Evolutionary conservation across 53 echinoderm and acorn worm genomes (phyloP).

Genomic region (Apostichopus leukothele): DNA sequence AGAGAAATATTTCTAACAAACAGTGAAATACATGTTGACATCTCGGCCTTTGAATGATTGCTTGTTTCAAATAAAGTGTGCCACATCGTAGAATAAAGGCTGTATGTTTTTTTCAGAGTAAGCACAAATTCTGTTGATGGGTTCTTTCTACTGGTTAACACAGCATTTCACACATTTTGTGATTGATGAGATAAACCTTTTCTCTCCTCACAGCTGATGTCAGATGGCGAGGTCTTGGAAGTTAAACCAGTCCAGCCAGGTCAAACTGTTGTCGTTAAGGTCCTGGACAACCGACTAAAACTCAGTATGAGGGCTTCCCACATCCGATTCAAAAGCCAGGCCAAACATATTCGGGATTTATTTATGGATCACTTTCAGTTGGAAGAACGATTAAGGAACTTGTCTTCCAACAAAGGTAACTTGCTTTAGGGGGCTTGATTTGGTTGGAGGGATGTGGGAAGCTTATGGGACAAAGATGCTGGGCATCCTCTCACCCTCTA

Average conservation of each 20-base stretch:
- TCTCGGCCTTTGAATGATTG: no score
- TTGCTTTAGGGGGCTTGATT: no score
- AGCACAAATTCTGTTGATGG: no score
- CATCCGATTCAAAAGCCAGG: background rate
- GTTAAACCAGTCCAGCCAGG: background rate
- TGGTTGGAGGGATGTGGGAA: no score
- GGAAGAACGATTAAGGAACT: background rate
- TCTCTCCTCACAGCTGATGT: background rate
- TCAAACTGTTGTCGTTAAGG: background rate
- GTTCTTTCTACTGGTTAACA: background rate
- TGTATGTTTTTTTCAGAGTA: no score
- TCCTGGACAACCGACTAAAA: background rate
- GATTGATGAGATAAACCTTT: background rate
- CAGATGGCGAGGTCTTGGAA: background rate
- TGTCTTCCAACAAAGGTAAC: slow-evolving; percentile 5
- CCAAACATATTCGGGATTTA: background rate
- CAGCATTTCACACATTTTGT: background rate
- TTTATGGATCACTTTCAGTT: slow-evolving; percentile 14
- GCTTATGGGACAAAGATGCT: no score
- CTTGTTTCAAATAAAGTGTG: no score
- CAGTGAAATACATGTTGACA: no score
- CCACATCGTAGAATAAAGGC: no score
- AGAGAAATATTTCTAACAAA: no score
- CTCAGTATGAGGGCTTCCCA: slow-evolving; percentile 1
- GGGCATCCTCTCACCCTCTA: no score